Evolutionary conservation across 2,113 vertebrate species (phyloP), one percentile per base, ranked within the genome.

Genomic region (Apaloderma vittatum): DNA sequence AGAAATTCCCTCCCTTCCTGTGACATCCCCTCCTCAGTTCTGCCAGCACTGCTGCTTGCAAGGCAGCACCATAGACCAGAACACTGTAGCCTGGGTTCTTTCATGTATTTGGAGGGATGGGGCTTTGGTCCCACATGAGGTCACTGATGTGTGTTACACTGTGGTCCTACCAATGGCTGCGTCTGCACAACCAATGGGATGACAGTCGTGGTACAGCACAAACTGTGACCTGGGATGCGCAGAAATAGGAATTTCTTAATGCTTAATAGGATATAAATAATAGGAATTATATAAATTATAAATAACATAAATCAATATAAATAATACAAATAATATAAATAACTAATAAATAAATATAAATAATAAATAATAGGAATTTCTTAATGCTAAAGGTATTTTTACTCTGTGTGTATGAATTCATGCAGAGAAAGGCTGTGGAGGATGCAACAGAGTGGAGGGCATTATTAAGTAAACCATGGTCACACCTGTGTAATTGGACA

Each of bases 61-160:
- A 72, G 37, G 52, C 66, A 82, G 78, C 43, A 81, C 43, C 2
- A 0, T 4, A 5, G 40, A 72, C 54, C 34, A 55, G 15, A 90
- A 57, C 18, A 3, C 1, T 52, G 48, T 13, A 71, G 52, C 48
- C 48, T 34, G 18, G 3, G 45, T 37, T 5, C 6, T 43, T 65
- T 52, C 58, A 61, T 0, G 0, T 14, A n/a, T 29, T 37, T 51
- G 40, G 66, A 75, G 45, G 34, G 73, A 49, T 5, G 3, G 14
- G 27, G 32, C 27, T 77, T 94, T 77, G 52, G 62, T 62, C 18
- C 21, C 40, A 18, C 16, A 49, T 34, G 54, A 86, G 21, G 18
- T 34, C 66, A 86, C 16, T 24, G 22, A 92, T 11, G 3, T 23
- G 59, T 76, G 59, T 78, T 83, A 82, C 48, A 76, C 45, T 49